Base-by-base conservation (phyloP, 2,113 vertebrate genomes). In the Electrona antarctica region DNA sequence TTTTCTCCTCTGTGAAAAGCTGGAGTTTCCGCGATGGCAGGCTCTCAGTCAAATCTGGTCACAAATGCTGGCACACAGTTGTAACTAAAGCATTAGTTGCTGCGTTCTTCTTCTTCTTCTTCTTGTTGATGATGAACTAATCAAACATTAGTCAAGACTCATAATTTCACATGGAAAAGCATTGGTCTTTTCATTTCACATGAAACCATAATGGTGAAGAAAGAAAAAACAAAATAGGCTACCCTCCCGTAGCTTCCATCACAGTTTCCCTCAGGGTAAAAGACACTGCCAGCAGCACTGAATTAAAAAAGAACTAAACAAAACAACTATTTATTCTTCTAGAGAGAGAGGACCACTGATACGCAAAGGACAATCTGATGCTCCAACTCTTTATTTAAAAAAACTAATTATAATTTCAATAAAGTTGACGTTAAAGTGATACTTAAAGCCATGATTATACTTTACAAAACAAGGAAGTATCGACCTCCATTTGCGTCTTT, bases 291-390 rank as follows among this genome's bases (percentile, higher is more conserved):
- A 54, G 6, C 80, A 54, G 6, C 60, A 78, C 0, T 7, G 57
- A 80, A 57, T 7, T 6, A 41, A 41, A 41, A 33, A 4, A 41
- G 5, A 41, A 41, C 33, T 4, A 41, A 41, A 41, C 29, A 58
- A 63, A 71, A 55, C 33, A 4, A 9, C 21, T 33, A 7, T 14
- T 59, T 29, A 8, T 46, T 58, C 69, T 60, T 64, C 48, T 64
- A 67, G 56, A n/a, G n/a, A 10, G n/a, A 21, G 66, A 72, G 79
- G 77, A 84, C 70, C 82, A 81, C 73, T 72, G 62, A 77, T 88
- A 83, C 80, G 88, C 87, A 88, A 21, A 88, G 41, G 80, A 89
- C 89, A 90, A 89, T 90, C 87, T 65, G 54, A 78, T 60, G 54
- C 29, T 69, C n/a, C 68, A 73, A 81, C 41, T 67, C 69, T 59